Evolutionary conservation across 2,797 vertebrate genomes (phyloP), one percentile per base, ranked within the genome.

Genomic region (Antrozous pallidus): DNA sequence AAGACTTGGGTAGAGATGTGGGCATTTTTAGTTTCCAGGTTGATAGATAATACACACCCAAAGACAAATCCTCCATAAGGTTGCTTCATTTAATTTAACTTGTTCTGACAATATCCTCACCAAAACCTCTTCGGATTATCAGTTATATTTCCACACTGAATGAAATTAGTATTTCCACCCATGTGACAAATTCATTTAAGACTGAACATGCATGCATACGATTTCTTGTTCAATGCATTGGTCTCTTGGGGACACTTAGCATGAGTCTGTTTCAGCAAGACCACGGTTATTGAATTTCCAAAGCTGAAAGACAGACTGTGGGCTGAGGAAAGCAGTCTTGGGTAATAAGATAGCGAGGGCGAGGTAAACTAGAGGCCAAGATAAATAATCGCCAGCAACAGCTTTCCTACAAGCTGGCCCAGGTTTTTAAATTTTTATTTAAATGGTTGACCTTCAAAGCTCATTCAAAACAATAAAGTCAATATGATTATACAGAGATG

Each of bases 1-100:
- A 22, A 33, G 6, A 69, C 4, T 0, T 4, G 5, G 3, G 1
- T 9, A 0, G 54, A 42, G 14, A 16, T 20, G 4, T 3, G 1
- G 47, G 6, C 38, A 49, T 82, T 36, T 65, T 18, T 14, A 70
- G 3, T 26, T 38, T 51, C 49, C 12, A 31, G 7, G 63, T 74
- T 77, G 11, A n/a, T 63, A 17, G 10, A n/a, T 69, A 70, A 73
- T 13, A 49, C 24, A 33, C 83, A 40, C n/a, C 28, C 9, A 73
- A 33, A 56, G 10, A 70, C 42, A 88, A 78, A 49, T 51, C 58
- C 9, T 26, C 56, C 3, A 47, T 77, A 38, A 67, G 1, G 1
- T 31, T 93, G 1, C 2, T 49, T 51, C 40, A 58, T 61, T 58
- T 78, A 45, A 91, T 42, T 67, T 78, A 45, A 5, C 3, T 92